Percentiles rank a stretch among this genome's conserved stretches.
These are phyloP conservation scores for Ceyx cyanopectus DNA, from an alignment of 2,113 vertebrate species.

Conservation along the genomic window DNA sequence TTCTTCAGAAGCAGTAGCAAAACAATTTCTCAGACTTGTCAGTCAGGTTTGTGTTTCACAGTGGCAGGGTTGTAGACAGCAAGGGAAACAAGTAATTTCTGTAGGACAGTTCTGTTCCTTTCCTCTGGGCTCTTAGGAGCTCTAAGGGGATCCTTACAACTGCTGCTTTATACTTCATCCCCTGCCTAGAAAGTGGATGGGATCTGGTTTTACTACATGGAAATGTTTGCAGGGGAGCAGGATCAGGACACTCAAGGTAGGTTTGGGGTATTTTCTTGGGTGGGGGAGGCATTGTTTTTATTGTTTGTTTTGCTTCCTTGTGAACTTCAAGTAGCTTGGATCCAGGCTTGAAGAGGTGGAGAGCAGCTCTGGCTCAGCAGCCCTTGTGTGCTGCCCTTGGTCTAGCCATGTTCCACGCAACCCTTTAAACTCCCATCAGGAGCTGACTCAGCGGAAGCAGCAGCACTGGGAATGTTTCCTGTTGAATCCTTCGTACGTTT, in stretches of 20 bases:
- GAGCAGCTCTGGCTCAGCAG: neutral
- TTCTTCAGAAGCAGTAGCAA: neutral
- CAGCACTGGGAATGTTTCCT: constrained; percentile 14
- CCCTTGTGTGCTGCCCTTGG: neutral
- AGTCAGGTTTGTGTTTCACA: neutral
- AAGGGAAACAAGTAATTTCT: neutral
- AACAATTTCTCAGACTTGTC: neutral
- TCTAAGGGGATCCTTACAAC: neutral
- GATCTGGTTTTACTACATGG: neutral
- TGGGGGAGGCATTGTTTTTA: neutral
- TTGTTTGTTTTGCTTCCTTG: neutral
- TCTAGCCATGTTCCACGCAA: neutral
- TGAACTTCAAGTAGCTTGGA: neutral
- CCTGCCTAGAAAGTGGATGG: neutral
- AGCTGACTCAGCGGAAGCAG: constrained; percentile 35
- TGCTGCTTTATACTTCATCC: neutral
- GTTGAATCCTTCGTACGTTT: neutral
- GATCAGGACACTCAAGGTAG: neutral
- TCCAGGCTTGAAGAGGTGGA: fast-evolving
- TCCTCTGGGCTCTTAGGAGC: neutral
- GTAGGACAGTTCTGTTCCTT: neutral
- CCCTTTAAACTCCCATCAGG: neutral
- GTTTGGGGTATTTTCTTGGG: too few relatives aligned
- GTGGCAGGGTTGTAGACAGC: neutral
- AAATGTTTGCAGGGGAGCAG: neutral